Evolutionary conservation across 1,140 invertebrate genomes (phyloP).

Genomic region (Camponotus pennsylvanicus): DNA sequence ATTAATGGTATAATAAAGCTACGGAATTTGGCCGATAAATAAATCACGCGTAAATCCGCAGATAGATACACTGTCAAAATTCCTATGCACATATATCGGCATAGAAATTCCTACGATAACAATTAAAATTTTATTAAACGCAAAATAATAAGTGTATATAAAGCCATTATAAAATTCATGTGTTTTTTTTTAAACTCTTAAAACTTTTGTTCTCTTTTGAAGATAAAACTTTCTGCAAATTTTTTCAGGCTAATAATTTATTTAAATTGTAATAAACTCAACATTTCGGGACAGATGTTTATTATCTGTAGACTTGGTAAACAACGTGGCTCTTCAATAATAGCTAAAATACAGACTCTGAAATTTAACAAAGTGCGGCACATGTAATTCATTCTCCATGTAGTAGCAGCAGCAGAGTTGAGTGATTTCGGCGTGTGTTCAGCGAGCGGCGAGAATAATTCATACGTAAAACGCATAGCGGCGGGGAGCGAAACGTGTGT

Average conservation of each 20-base stretch:
- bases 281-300: slow-evolving; percentile 1
- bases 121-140: not conserved
- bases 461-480: slow-evolving; percentile 71
- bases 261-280: not conserved
- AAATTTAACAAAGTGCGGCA: slow-evolving; percentile 60
- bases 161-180: not conserved
- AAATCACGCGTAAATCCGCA: slow-evolving; percentile 36
- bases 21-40: slow-evolving; percentile 18
- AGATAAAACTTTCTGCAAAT: not conserved
- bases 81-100: not conserved
- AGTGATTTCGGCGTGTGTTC: slow-evolving; percentile 80
- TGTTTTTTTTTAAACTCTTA: not conserved
- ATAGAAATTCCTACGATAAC: not conserved
- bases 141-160: not conserved
- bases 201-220: not conserved
- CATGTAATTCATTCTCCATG: slow-evolving; percentile 56
- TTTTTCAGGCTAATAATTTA: not conserved
- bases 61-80: slow-evolving; percentile 10
- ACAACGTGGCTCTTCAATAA: slow-evolving; percentile 24
- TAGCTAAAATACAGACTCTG: not conserved
- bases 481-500: slow-evolving; percentile 38
- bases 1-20: slow-evolving; percentile 44
- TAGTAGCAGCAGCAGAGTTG: slow-evolving; percentile 69
- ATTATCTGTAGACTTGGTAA: not conserved
- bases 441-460: slow-evolving; percentile 79